Conservation (phyloP, 2,797 vertebrate species). For the Gambusia yucatana region DNA sequence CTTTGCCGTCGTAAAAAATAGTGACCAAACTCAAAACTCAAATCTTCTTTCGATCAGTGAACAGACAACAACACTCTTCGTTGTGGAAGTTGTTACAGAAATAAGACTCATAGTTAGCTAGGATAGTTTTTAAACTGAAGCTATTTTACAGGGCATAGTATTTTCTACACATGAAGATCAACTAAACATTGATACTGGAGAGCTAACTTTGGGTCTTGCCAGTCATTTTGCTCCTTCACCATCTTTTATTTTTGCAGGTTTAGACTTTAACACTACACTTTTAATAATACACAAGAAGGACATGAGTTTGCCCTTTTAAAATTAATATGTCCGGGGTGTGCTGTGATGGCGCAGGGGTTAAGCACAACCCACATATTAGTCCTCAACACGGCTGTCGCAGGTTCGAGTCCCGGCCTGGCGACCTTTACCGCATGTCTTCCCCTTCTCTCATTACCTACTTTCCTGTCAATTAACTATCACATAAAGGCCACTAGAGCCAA, state of each 20-base stretch:
- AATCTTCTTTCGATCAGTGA: neutral
- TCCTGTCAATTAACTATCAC: too few relatives aligned
- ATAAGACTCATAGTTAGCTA: neutral
- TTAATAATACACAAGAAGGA: too few relatives aligned
- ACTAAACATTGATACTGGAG: neutral
- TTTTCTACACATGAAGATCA: neutral
- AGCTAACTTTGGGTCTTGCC: neutral
- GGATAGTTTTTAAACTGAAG: neutral
- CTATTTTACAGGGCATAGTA: neutral
- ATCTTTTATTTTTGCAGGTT: neutral
- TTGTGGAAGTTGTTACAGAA: neutral
- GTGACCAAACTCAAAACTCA: neutral
- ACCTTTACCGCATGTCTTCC: too few relatives aligned
- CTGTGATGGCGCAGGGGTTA: too few relatives aligned
- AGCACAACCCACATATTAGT: too few relatives aligned
- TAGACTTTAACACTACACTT: neutral
- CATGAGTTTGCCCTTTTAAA: too few relatives aligned
- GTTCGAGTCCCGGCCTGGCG: too few relatives aligned
- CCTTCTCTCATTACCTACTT: too few relatives aligned
- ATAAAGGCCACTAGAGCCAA: too few relatives aligned
- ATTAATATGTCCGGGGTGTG: neutral
- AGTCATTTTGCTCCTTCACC: too few relatives aligned
- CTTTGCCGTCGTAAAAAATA: neutral
- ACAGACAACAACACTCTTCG: neutral
- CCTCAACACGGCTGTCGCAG: too few relatives aligned